Evolutionary conservation across 2,113 vertebrate genomes (phyloP).

Genomic region (Oreochromis niloticus): DNA sequence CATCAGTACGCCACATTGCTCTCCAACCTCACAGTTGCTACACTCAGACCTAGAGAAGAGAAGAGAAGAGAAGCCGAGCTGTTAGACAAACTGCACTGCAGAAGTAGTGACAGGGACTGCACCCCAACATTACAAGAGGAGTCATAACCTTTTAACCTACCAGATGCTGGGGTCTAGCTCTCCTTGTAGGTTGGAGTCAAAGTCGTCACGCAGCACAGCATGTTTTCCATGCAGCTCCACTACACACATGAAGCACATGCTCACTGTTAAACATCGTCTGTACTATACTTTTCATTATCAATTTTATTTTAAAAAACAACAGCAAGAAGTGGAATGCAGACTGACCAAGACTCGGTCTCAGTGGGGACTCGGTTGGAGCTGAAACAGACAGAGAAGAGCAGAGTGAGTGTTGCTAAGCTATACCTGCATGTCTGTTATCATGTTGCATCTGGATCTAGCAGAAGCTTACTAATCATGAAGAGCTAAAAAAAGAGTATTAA

Average conservation of each 20-base stretch:
- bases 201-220: constrained; percentile 91
- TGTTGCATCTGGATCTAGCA: neutral
- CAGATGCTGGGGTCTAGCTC: constrained; percentile 88
- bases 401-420: neutral
- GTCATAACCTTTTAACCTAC: constrained; percentile 68
- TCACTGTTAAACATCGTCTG: neutral
- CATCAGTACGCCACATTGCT: constrained; percentile 89
- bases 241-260: constrained; percentile 50
- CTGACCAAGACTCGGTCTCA: constrained; percentile 87
- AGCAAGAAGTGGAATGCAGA: neutral
- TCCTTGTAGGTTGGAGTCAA: constrained; percentile 86
- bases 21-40: constrained; percentile 85
- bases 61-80: neutral
- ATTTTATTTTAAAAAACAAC: neutral
- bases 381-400: constrained; percentile 40
- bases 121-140: neutral
- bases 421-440: neutral
- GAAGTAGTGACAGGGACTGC: neutral
- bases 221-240: constrained; percentile 90
- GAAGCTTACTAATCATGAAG: neutral
- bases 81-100: neutral
- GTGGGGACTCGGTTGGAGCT: constrained; percentile 90
- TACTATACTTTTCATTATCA: neutral
- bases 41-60: constrained; percentile 80
- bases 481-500: neutral